Conservation (phyloP, 2,888 invertebrate genomes). For the Volucella inanis region DNA sequence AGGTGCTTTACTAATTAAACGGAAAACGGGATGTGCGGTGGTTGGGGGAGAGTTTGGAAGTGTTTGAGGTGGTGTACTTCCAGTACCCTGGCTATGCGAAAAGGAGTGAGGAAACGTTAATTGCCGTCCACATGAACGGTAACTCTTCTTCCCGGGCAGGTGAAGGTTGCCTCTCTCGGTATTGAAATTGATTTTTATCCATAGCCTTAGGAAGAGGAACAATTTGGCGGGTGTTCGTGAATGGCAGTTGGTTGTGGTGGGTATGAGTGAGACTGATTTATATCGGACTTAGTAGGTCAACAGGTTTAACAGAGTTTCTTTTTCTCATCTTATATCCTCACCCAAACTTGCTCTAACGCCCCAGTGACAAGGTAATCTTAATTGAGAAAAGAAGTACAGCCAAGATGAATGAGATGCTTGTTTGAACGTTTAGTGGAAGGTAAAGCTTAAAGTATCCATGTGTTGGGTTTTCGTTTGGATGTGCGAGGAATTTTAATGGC, state of each 20-base stretch:
- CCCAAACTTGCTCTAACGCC: not conserved
- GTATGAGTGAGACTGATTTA: conserved; percentile 56
- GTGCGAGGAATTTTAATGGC: conserved; percentile 8
- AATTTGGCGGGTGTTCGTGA: conserved; percentile 6
- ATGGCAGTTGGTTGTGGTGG: not conserved
- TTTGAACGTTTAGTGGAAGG: conserved; percentile 44
- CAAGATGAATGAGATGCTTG: conserved; percentile 33
- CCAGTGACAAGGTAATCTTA: conserved; percentile 37
- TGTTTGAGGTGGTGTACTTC: no score
- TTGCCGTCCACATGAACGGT: conserved; percentile 47
- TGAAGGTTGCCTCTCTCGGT: conserved; percentile 5
- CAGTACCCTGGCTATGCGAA: no score
- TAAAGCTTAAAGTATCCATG: conserved; percentile 33
- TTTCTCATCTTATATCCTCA: conserved; percentile 21
- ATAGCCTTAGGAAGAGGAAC: conserved; percentile 26
- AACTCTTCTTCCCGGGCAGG: conserved; percentile 30
- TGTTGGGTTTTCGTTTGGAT: not conserved
- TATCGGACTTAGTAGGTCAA: conserved; percentile 59
- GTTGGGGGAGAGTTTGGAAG: not conserved
- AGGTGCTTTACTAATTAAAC: conserved; percentile 69
- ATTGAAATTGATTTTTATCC: conserved; percentile 50
- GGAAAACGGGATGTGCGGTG: conserved; percentile 45
- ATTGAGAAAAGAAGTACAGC: conserved; percentile 33
- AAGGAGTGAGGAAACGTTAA: conserved; percentile 38
- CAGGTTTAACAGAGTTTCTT: conserved; percentile 26